A percentile compares a stretch with the other conserved stretches of the same genome.
Conservation (phyloP, 2,888 invertebrate genomes). For the Cataglyphis livida region DNA sequence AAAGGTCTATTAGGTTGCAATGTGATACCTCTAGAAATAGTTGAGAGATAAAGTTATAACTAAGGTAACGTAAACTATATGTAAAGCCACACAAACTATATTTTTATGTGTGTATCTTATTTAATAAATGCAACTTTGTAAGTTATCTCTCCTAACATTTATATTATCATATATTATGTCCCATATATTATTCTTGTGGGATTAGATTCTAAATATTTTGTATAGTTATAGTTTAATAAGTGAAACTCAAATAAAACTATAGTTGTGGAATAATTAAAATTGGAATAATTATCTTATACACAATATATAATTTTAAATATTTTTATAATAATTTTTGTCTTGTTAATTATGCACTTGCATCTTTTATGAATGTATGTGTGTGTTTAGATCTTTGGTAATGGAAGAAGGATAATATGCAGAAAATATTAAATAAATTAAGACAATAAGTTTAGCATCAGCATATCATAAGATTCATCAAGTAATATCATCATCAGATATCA, state of each 20-base stretch:
- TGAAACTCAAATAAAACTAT: neutral
- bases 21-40: conserved; percentile 86
- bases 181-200: neutral
- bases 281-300: neutral
- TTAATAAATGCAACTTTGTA: conserved; percentile 60
- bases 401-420: neutral
- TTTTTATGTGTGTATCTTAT: conserved; percentile 52
- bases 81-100: conserved; percentile 47
- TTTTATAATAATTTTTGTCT: neutral
- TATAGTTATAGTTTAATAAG: neutral
- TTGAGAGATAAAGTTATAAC: conserved; percentile 81
- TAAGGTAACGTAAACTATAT: neutral
- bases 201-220: neutral
- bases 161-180: neutral
- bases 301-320: neutral
- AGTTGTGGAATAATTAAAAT: neutral
- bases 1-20: conserved; percentile 92
- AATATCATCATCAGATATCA: conserved; percentile 3
- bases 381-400: neutral
- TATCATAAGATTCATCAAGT: neutral
- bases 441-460: neutral
- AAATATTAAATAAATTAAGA: neutral
- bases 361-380: neutral
- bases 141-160: conserved; percentile 36
- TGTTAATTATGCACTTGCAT: neutral